phyloP scores from a whole-genome alignment of 2,888 invertebrate species.

The Physocephala rufipes region DNA sequence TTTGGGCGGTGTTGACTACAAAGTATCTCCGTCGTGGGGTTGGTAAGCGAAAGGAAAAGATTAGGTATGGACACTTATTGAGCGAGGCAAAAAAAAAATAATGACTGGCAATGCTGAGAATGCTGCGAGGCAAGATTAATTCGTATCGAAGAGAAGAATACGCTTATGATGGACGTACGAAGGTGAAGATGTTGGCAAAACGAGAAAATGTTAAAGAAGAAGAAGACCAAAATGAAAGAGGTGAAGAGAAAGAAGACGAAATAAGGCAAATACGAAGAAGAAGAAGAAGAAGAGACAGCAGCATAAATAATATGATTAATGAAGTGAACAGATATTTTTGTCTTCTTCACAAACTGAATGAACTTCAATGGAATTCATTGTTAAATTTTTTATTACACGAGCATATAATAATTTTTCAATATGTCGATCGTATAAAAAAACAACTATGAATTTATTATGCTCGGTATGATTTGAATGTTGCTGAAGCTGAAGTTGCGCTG shows the following conservation, averaged over 20 bases:
- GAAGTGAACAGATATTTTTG: background rate
- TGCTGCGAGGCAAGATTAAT: no score
- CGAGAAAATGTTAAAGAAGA: background rate
- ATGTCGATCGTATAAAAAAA: background rate
- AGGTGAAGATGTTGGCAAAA: background rate
- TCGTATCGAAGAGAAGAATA: background rate
- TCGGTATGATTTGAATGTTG: background rate
- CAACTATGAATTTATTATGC: background rate
- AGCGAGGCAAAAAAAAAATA: no score
- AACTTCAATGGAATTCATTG: conserved; percentile 4
- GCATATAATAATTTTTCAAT: background rate
- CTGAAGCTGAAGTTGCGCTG: background rate
- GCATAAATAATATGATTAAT: background rate
- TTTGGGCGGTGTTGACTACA: no score
- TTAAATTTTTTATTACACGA: background rate
- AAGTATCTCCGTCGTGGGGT: no score
- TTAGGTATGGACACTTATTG: no score
- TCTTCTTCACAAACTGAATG: background rate
- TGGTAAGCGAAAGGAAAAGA: no score
- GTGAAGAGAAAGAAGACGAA: no score
- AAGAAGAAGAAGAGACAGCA: background rate
- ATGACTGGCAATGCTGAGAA: no score
- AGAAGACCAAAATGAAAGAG: no score
- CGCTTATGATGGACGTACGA: no score
- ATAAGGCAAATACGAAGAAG: no score